A percentile compares a stretch with the other conserved stretches of the same genome.
These are phyloP conservation scores for Oreochromis tanganicae DNA, from an alignment of 2,113 vertebrate genomes.

Conservation along the genomic window DNA sequence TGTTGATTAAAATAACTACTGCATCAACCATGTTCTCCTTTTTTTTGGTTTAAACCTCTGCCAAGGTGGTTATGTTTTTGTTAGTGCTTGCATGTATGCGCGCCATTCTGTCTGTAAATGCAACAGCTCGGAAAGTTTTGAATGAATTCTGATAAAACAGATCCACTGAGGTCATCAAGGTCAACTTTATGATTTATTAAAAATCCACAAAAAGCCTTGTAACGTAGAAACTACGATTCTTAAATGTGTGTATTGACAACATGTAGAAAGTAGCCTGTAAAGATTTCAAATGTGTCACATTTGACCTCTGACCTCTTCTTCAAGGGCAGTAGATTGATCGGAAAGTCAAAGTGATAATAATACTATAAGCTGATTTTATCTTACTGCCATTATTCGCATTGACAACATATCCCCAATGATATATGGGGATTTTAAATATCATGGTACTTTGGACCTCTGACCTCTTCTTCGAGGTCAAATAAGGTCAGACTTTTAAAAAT, in stretches of 20 bases:
- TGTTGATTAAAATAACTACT: constrained; percentile 1
- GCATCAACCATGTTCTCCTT: background rate
- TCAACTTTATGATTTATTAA: background rate
- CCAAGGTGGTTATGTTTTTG: background rate
- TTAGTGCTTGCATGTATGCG: background rate
- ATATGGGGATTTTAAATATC: background rate
- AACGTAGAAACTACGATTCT: background rate
- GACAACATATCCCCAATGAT: background rate
- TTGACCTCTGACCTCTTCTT: background rate
- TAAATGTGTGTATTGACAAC: background rate
- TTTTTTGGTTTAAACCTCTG: background rate
- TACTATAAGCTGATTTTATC: background rate
- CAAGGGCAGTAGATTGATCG: background rate
- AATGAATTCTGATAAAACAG: background rate
- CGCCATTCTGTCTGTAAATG: background rate
- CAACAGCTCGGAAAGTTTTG: background rate
- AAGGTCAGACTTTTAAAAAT: background rate
- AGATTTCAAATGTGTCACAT: rapidly evolving
- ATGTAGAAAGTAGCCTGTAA: background rate
- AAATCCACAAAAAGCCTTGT: background rate
- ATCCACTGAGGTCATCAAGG: background rate
- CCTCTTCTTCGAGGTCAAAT: background rate
- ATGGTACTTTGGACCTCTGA: background rate
- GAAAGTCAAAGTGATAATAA: background rate
- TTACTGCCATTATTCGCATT: background rate